Base-by-base conservation (phyloP, 92 coral and sea anemone genomes). In the Plumapathes pennacea region DNA sequence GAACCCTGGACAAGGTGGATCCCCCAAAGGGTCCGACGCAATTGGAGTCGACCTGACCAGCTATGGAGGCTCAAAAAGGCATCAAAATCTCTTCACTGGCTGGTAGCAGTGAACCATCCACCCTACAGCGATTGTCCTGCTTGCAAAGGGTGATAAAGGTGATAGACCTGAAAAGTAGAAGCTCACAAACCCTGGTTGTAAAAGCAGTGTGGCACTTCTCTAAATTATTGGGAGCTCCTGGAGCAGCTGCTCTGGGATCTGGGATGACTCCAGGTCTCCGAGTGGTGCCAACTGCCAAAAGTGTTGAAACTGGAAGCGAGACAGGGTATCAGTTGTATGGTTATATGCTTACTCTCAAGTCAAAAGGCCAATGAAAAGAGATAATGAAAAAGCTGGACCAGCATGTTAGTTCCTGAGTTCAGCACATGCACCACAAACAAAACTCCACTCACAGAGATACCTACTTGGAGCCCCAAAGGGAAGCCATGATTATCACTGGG, bases 381-480 rank as follows among this genome's bases (percentile, higher is more conserved):
- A 1, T 4, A 18, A 8, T 3, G 26, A 20, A 20, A 10, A 25
- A 25, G 13, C 30, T 49, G 32, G 46, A 25, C 5, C 1, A 10
- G 3, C 9, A 64, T 31, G 18, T 36, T 9, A 9, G n/a, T n/a
- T 52, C 63, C 50, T 22, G 48, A 2, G 64, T 26, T 19, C 50
- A 50, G 25, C 40, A 34, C 31, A 66, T 40, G 22, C 36, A 65
- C 14, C 42, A n/a, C 2, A 11, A 19, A 32, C 38, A 65, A n/a
- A 2, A 62, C 50, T 17, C 37, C 25, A n/a, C 73, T 65, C 9
- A 51, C 23, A 49, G 61, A 65, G 38, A n/a, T n/a, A n/a, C n/a
- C n/a, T n/a, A n/a, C n/a, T n/a, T n/a, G n/a, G n/a, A n/a, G n/a
- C n/a, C n/a, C n/a, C n/a, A n/a, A n/a, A n/a, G n/a, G n/a, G n/a